Evolutionary conservation across 2,113 vertebrate species (phyloP).

Genomic region (Pedetes capensis): DNA sequence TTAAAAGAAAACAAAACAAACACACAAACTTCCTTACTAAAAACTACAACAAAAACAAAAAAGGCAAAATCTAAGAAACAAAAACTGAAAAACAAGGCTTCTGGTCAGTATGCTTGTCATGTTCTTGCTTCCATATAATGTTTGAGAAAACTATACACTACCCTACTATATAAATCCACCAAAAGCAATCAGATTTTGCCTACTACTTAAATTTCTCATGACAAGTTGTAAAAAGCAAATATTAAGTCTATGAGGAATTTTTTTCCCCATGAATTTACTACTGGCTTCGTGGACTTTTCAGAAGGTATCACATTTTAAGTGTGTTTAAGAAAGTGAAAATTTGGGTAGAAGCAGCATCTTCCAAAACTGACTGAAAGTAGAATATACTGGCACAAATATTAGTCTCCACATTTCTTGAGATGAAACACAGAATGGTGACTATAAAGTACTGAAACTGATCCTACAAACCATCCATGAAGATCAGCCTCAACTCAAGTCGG

Average conservation of each 20-base stretch:
- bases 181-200: not conserved
- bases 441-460: not conserved
- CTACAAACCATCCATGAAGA: not conserved
- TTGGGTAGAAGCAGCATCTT: not conserved
- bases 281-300: not conserved
- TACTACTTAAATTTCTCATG: not conserved
- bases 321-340: not conserved
- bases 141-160: not conserved
- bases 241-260: not conserved
- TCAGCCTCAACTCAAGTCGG: not conserved
- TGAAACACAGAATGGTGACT: not conserved
- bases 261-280: not conserved
- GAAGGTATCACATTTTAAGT: not conserved
- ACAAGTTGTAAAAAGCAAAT: not conserved
- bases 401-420: not conserved
- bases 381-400: not conserved
- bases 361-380: not conserved
- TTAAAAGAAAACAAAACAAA: too few relatives aligned
- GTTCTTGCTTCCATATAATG: constrained; percentile 23
- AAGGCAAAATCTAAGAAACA: too few relatives aligned
- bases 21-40: too few relatives aligned
- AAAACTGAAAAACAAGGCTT: not conserved
- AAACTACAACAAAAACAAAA: too few relatives aligned
- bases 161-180: not conserved
- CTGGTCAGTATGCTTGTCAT: not conserved